Percentiles rank a stretch among this genome's conserved stretches.
phyloP scores from a whole-genome alignment of 1,140 invertebrate species.

The Rhagoletis pomonella region DNA sequence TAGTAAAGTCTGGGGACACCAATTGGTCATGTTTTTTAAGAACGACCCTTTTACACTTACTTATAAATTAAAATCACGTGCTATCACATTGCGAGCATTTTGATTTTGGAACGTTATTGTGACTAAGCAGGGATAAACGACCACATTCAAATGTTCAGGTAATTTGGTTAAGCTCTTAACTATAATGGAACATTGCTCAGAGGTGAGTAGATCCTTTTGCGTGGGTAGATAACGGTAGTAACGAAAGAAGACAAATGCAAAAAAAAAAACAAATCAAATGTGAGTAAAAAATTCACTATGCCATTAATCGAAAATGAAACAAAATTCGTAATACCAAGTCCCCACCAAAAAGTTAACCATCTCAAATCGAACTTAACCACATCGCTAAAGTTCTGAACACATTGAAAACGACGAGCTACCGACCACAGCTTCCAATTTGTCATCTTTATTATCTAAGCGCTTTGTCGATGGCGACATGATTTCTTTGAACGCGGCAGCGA shows the following conservation, averaged over 20 bases:
- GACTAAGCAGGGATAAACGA: conserved; percentile 92
- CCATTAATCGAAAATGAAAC: conserved; percentile 1
- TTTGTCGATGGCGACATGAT: no score
- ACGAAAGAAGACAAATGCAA: not conserved
- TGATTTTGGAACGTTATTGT: conserved; percentile 74
- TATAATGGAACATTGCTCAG: conserved; percentile 69
- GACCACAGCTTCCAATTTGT: no score
- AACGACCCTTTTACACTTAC: conserved; percentile 64
- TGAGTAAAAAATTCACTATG: not conserved
- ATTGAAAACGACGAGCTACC: no score
- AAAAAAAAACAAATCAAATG: conserved; percentile 17
- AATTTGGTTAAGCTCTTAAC: conserved; percentile 70
- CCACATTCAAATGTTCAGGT: conserved; percentile 77
- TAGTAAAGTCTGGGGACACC: no score
- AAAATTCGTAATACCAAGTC: no score
- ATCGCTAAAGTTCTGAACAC: no score
- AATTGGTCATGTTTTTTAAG: no score
- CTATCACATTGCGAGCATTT: conserved; percentile 65
- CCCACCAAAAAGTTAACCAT: no score
- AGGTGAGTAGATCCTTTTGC: conserved; percentile 65
- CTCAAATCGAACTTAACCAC: no score
- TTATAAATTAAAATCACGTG: conserved; percentile 68
- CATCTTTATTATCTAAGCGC: no score
- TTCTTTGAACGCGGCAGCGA: no score
- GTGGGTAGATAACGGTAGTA: conserved; percentile 24